phyloP scores from a whole-genome alignment of 2,113 vertebrate genomes.

The Anser cygnoides region DNA sequence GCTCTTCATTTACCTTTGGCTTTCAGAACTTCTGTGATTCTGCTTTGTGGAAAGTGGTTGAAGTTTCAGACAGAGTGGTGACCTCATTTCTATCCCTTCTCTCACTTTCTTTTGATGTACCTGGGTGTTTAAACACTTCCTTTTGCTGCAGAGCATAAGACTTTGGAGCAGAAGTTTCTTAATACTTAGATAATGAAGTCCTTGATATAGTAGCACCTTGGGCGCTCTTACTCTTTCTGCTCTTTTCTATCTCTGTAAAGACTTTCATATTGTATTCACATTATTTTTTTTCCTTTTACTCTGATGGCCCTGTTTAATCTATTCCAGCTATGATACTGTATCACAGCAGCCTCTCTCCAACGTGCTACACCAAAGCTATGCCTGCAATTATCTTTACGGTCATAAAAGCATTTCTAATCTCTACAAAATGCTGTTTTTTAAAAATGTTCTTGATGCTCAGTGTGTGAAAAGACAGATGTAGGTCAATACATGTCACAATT shows the following conservation, averaged over 20 bases:
- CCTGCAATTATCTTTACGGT: background rate
- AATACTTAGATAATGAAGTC: background rate
- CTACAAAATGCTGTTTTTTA: background rate
- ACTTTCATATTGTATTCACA: background rate
- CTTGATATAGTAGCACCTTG: background rate
- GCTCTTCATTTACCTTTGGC: background rate
- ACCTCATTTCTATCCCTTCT: background rate
- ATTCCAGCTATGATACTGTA: background rate
- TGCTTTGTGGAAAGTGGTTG: background rate
- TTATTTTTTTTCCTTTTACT: background rate
- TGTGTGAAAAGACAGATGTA: background rate
- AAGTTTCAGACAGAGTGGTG: background rate
- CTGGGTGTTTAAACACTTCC: background rate
- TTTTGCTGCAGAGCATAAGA: background rate
- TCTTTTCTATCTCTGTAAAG: conserved; percentile 11
- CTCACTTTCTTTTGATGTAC: background rate
- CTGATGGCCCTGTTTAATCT: background rate
- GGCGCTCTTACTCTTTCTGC: background rate
- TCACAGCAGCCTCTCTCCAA: background rate
- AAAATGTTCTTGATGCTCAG: background rate
- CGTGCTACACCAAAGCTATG: background rate
- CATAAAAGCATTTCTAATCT: conserved; percentile 18
- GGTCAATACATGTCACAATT: background rate
- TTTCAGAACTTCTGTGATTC: background rate
- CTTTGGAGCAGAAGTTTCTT: background rate